phyloP scores from a whole-genome alignment of 2,113 vertebrate genomes.

The Lasiurus cinereus region DNA sequence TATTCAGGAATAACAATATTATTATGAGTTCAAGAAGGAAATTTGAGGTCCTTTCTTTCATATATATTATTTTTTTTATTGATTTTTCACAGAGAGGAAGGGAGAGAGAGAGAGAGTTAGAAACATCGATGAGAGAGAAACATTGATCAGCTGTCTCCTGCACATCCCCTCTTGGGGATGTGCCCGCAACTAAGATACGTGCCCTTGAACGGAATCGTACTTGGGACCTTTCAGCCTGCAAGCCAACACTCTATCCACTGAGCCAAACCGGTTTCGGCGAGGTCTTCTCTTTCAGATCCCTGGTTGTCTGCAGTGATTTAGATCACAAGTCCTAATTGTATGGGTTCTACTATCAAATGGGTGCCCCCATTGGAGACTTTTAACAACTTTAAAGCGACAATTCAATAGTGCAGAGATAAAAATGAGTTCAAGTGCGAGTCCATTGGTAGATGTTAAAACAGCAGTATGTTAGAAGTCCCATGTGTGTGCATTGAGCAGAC shows the following conservation, averaged over 20 bases:
- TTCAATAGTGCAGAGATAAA: background rate
- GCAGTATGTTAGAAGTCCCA: background rate
- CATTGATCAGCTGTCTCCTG: no score
- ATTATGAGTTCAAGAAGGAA: background rate
- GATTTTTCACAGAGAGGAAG: no score
- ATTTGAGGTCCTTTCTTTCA: background rate
- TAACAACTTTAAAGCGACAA: background rate
- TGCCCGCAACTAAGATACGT: no score
- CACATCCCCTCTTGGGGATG: no score
- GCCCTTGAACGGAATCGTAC: no score
- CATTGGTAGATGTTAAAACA: background rate
- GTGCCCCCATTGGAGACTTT: background rate
- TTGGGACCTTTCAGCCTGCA: no score
- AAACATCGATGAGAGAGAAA: no score
- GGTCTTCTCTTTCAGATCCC: background rate
- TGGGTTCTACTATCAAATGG: background rate
- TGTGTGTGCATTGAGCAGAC: background rate
- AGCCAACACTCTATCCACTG: no score
- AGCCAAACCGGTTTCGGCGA: no score
- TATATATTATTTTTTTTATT: no score
- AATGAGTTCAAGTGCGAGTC: conserved; percentile 25
- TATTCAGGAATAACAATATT: background rate
- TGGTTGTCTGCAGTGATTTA: background rate
- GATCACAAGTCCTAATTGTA: background rate
- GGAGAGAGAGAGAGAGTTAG: no score